These are phyloP conservation scores for Diplodus sargus DNA, from an alignment of 2,797 vertebrate genomes.

Conservation along the genomic window DNA sequence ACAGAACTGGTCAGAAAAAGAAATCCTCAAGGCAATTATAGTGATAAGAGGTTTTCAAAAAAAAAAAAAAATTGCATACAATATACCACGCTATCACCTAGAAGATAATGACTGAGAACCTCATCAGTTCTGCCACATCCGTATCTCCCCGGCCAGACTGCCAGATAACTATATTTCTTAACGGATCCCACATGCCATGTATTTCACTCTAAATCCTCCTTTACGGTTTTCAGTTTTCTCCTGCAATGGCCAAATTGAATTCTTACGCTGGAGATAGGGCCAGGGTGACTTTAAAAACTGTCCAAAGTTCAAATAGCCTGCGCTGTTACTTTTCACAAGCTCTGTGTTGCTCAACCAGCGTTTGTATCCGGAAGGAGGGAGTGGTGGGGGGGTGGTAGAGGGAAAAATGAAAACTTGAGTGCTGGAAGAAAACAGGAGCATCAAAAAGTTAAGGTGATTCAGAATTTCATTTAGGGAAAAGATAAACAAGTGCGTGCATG, in stretches of 20 bases:
- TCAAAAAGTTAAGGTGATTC: neutral
- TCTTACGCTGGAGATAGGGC: conserved; percentile 66
- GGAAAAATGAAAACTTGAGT: conserved; percentile 1
- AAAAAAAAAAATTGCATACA: conserved; percentile 42
- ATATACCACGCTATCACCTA: conserved; percentile 59
- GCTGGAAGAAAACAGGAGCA: neutral
- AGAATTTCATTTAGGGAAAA: neutral
- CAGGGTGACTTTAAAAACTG: conserved; percentile 77
- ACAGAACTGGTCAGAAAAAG: conserved; percentile 36
- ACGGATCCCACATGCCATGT: conserved; percentile 61
- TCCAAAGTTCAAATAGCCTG: conserved; percentile 55
- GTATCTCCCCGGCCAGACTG: conserved; percentile 76
- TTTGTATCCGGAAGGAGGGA: neutral
- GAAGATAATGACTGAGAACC: conserved; percentile 74
- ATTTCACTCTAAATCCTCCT: conserved; percentile 76
- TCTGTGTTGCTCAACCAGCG: conserved; percentile 18
- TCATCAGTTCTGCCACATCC: conserved; percentile 77
- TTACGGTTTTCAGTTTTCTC: conserved; percentile 73
- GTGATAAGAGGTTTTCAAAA: conserved; percentile 48
- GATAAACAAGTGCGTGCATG: conserved; percentile 3
- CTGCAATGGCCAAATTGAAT: conserved; percentile 75
- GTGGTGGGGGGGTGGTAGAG: neutral
- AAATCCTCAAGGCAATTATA: conserved; percentile 59
- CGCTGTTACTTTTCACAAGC: conserved; percentile 35
- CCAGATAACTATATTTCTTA: conserved; percentile 72